phyloP scores from a whole-genome alignment of 2,888 invertebrate species.

The Lasioglossum oenotherae region DNA sequence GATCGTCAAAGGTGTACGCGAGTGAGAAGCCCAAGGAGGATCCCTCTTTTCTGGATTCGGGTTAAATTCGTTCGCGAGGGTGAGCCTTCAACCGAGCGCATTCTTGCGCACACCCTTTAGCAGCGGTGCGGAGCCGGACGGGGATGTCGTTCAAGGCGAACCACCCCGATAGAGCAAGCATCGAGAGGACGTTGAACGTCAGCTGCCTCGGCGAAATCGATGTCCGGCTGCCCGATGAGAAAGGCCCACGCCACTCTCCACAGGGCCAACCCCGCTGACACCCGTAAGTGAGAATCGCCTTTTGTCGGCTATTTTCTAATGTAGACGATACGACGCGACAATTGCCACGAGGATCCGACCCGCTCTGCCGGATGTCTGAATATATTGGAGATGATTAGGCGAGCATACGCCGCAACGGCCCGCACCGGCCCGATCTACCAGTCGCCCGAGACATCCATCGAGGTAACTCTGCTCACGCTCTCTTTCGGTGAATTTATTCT shows the following conservation, averaged over 20 bases:
- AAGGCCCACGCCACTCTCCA: not conserved
- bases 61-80: not conserved
- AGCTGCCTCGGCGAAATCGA: conserved; percentile 16
- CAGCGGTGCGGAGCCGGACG: not conserved
- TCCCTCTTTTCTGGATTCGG: not conserved
- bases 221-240: conserved; percentile 18
- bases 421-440: too few relatives aligned
- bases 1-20: conserved; percentile 1
- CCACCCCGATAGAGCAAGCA: conserved; percentile 16
- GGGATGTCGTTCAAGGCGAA: conserved; percentile 36
- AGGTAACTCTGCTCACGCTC: too few relatives aligned
- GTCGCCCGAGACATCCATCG: too few relatives aligned
- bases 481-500: too few relatives aligned
- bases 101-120: not conserved
- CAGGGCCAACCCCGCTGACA: conserved; percentile 22
- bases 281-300: conserved; percentile 50
- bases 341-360: conserved; percentile 50
- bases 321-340: conserved; percentile 27
- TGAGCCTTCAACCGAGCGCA: not conserved
- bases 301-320: conserved; percentile 56
- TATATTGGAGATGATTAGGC: conserved; percentile 13
- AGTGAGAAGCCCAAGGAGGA: not conserved
- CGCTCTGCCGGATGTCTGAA: conserved; percentile 21
- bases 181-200: conserved; percentile 36
- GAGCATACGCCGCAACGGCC: not conserved